phyloP scores from a whole-genome alignment of 2,113 vertebrate species.

The Sterrhoptilus dennistouni region DNA sequence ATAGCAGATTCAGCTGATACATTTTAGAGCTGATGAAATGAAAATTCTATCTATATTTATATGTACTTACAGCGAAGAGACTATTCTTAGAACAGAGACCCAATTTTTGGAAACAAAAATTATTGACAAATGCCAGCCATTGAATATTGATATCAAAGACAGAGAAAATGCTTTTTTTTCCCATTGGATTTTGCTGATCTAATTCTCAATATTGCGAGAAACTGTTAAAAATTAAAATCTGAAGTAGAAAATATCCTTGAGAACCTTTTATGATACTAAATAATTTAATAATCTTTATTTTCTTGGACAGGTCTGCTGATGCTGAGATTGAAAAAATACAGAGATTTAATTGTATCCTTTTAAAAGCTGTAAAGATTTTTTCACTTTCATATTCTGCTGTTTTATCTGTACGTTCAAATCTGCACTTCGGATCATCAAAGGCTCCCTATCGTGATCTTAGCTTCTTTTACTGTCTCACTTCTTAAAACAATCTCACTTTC shows the following conservation, averaged over 20 bases:
- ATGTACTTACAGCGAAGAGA: not conserved
- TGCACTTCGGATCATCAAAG: not conserved
- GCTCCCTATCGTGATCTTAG: not conserved
- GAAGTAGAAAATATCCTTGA: not conserved
- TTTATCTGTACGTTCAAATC: not conserved
- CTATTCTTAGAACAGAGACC: not conserved
- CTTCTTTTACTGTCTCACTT: not conserved
- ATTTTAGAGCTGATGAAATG: not conserved
- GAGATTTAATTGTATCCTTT: slow-evolving; percentile 82
- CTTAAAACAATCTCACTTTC: not conserved
- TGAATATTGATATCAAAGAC: not conserved
- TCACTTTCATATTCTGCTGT: not conserved
- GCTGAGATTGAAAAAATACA: slow-evolving; percentile 79
- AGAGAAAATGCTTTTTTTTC: not conserved
- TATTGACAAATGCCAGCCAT: not conserved
- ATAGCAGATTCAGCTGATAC: not conserved
- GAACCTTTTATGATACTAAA: not conserved
- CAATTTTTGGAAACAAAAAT: not conserved
- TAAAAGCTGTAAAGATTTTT: not conserved
- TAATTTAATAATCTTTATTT: not conserved
- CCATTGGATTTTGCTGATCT: not conserved
- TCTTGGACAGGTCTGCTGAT: slow-evolving; percentile 67
- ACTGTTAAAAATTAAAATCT: not conserved
- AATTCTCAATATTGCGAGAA: not conserved
- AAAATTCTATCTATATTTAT: not conserved